A percentile compares a stretch with the other conserved stretches of the same genome.
phyloP scores from a whole-genome alignment of 2,113 vertebrate species.

The Campylorhamphus procurvoides region DNA sequence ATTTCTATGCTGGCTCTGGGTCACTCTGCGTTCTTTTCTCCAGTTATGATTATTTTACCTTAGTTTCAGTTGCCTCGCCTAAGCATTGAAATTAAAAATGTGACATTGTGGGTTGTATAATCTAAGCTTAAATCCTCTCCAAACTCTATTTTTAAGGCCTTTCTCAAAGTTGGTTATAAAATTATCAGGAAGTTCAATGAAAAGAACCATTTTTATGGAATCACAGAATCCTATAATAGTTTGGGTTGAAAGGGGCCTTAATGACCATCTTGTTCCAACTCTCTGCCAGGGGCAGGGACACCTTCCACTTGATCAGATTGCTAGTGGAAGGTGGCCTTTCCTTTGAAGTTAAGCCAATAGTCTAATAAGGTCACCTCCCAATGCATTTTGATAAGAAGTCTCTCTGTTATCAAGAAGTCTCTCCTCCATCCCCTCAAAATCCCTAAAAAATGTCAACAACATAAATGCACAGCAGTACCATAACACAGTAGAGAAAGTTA shows the following conservation, averaged over 20 bases:
- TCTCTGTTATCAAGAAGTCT: not conserved
- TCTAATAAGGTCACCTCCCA: not conserved
- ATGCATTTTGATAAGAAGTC: not conserved
- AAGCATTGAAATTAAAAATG: not conserved
- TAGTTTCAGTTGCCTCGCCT: not conserved
- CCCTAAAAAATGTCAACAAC: fast-evolving
- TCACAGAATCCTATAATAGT: fast-evolving
- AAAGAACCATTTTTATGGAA: not conserved
- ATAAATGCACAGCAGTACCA: fast-evolving
- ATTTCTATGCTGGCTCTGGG: not conserved
- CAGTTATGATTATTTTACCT: fast-evolving
- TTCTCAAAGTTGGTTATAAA: not conserved
- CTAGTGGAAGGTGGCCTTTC: not conserved
- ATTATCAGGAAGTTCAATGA: not conserved
- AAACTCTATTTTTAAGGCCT: fast-evolving
- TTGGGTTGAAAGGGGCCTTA: not conserved
- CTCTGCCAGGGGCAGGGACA: not conserved
- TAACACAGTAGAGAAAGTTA: not conserved
- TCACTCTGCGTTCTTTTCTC: not conserved
- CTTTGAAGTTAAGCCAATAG: not conserved
- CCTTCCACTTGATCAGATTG: fast-evolving
- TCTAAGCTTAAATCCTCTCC: not conserved
- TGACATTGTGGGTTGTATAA: fast-evolving
- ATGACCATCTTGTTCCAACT: not conserved
- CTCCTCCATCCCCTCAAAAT: fast-evolving